Base-by-base conservation (phyloP, 2,113 vertebrate genomes). In the Pseudorectes ferrugineus region DNA sequence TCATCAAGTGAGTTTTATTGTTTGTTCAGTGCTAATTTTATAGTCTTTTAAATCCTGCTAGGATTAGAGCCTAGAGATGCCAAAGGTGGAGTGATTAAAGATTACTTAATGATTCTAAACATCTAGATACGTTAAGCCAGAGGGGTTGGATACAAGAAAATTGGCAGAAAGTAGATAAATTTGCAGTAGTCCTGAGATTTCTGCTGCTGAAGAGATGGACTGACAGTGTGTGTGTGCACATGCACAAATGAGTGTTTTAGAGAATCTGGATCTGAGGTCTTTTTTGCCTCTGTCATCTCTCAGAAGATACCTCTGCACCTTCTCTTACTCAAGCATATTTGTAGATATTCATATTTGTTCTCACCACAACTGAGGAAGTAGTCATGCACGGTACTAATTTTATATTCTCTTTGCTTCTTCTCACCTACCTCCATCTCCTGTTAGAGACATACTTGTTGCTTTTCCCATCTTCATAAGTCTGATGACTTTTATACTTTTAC, bases 41-140 rank as follows among this genome's bases (percentile, higher is more conserved):
- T 66, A 85, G 95, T 88, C 26, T 92, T 80, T 92, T 65, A 88
- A 86, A 88, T 84, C 48, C 61, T 91, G 51, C 42, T 94, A 86
- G 75, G 88, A 74, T 85, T 89, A 93, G 79, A 79, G 79, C 8
- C 4, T 35, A 21, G 59, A 31, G 35, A 26, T 82, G 82, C 18
- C 46, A 85, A 90, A 82, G 5, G 18, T 94, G 40, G 59, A 95
- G 59, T 75, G 43, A 91, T 92, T 93, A 92, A 95, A 97, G 29
- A 90, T 68, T 62, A 52, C 57, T 92, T 96, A 95, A 79, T 72
- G 10, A 70, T 77, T 88, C 40, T 81, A 83, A 55, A 68, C 12
- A 67, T 85, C 73, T 49, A 77, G 71, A 55, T 52, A 40, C 21
- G 3, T 80, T 86, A 70, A 80, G 12, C 8, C 58, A 76, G 59